Base-by-base conservation (phyloP, 2,113 vertebrate species). In the Forbesichthys papilliferus region DNA sequence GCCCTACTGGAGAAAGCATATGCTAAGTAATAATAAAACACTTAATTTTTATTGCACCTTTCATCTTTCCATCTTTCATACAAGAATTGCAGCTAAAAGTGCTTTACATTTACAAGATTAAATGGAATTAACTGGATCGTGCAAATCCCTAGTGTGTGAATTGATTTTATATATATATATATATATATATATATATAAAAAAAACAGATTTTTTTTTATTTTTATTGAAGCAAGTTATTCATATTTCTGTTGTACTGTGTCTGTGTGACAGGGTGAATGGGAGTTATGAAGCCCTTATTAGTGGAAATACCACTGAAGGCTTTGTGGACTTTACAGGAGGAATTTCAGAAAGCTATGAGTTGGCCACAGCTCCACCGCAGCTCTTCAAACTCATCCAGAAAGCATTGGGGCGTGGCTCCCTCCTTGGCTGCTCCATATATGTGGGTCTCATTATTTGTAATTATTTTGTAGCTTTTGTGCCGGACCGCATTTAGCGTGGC, bases 251-350 rank as follows among this genome's bases (percentile, higher is more conserved):
- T n/a, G n/a, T n/a, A n/a, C n/a, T n/a, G 11, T 20, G 27, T 18
- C n/a, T 49, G 8, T 51, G 3, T 51, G 49, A 5, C 36, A 98
- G 97, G 89, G 16, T 96, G 71, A 98, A 99, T 0, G 96, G 96
- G 12, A 96, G 94, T 0, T 98, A 97, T 0, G 95, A 99, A 75
- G 93, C 95, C 0, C 93, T 98, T 1, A 95, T 95, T 0, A 96
- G 96, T n/a, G 96, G 96, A 1, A 89, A 84, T 82, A 97, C 95
- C 81, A 98, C 90, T 0, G 96, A 98, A 78, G 96, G 96, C n/a
- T 98, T 98, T 0, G 96, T 96, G 82, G 96, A 98, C 85, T 98
- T 98, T 90, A 98, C 96, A 0, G 96, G 96, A 13, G 96, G 96
- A 56, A 96, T 98, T 78, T 94, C 96, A 0, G 93, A 96, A 88